phyloP scores from a whole-genome alignment of 2,888 invertebrate species.

The Cacoxenus indagator region DNA sequence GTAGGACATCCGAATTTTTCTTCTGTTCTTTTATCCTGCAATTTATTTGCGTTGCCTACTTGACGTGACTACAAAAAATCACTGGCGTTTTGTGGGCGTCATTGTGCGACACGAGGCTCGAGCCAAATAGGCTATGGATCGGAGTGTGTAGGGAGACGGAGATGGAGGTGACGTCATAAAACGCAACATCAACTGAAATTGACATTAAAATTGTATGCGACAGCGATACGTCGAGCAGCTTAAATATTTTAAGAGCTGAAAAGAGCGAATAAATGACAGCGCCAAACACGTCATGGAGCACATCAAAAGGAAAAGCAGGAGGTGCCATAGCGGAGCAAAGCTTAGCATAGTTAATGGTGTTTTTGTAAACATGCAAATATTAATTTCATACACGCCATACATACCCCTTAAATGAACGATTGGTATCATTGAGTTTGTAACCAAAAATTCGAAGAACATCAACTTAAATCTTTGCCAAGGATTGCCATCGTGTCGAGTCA shows the following conservation, averaged over 20 bases:
- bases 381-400: conserved; percentile 5
- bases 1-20: too few species aligned
- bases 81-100: too few species aligned
- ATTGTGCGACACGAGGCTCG: too few species aligned
- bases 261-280: too few species aligned
- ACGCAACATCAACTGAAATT: not conserved
- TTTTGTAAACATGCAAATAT: conserved; percentile 12
- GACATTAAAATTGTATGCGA: conserved; percentile 9
- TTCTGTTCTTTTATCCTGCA: too few species aligned
- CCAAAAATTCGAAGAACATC: too few species aligned
- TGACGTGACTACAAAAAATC: not conserved
- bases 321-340: not conserved
- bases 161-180: too few species aligned
- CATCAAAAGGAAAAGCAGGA: not conserved
- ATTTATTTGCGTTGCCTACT: not conserved
- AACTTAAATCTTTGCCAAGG: too few species aligned
- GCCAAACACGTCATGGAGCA: not conserved
- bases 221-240: not conserved
- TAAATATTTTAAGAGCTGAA: not conserved
- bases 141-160: too few species aligned
- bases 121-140: too few species aligned
- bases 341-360: conserved; percentile 3
- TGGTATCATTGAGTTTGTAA: too few species aligned
- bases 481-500: too few species aligned
- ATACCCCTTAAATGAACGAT: not conserved